These are phyloP conservation scores for Daphoenositta chrysoptera DNA, from an alignment of 2,113 vertebrate genomes.

Conservation along the genomic window DNA sequence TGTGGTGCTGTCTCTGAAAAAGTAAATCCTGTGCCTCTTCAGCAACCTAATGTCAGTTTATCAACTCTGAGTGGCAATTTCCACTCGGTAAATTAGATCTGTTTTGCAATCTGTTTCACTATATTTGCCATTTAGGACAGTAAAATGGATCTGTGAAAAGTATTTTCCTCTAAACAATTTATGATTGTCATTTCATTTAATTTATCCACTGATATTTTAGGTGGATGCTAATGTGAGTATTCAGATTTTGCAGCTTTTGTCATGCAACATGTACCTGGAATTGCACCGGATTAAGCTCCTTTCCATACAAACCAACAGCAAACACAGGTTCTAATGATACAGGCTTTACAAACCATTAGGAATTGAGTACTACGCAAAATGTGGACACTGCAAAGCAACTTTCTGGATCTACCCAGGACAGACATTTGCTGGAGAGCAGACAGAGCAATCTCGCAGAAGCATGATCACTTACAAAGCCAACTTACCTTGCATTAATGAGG, in stretches of 20 bases:
- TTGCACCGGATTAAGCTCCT: background rate
- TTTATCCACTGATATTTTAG: background rate
- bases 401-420: constrained; percentile 33
- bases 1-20: background rate
- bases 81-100: constrained; percentile 35
- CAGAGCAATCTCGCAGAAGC: constrained; percentile 18
- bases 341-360: background rate
- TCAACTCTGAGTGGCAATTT: constrained; percentile 29
- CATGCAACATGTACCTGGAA: background rate
- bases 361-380: background rate
- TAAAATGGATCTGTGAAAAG: background rate
- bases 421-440: constrained; percentile 19
- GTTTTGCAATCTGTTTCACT: constrained; percentile 37
- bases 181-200: background rate
- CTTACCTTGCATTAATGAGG: constrained; percentile 95
- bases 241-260: background rate
- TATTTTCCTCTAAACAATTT: background rate
- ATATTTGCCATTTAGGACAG: constrained; percentile 33
- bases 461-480: constrained; percentile 39
- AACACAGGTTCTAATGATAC: background rate
- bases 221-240: background rate
- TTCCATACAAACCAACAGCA: background rate
- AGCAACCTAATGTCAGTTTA: background rate
- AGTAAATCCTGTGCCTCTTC: background rate
- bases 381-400: constrained; percentile 21